phyloP scores from a whole-genome alignment of 2,797 vertebrate genomes.

The Chiloscyllium punctatum region DNA sequence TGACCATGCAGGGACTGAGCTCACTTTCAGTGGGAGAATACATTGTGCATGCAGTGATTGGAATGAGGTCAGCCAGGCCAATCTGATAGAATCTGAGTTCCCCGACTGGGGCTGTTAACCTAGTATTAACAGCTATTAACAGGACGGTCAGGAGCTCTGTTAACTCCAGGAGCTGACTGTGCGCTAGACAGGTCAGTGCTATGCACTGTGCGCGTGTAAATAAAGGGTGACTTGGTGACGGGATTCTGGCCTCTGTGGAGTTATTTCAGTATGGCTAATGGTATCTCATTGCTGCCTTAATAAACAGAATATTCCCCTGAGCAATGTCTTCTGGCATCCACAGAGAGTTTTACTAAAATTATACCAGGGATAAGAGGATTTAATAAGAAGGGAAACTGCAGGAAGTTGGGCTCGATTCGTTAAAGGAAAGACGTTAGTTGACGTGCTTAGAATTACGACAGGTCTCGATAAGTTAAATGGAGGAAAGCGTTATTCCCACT shows the following conservation, averaged over 20 bases:
- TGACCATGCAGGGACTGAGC: not conserved
- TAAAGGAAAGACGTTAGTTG: not conserved
- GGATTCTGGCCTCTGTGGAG: too few relatives aligned
- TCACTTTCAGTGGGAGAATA: not conserved
- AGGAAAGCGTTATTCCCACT: not conserved
- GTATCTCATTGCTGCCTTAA: not conserved
- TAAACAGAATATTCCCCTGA: not conserved
- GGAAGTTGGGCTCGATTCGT: not conserved
- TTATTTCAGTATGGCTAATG: not conserved
- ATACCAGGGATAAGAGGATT: not conserved
- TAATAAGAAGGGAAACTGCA: not conserved
- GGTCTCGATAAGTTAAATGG: not conserved
- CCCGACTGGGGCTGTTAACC: too few relatives aligned
- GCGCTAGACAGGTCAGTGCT: too few relatives aligned
- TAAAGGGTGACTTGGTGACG: too few relatives aligned
- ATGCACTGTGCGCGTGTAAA: too few relatives aligned
- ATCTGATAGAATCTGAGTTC: too few relatives aligned
- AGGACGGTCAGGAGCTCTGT: too few relatives aligned
- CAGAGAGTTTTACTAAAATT: not conserved
- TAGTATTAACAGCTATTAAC: too few relatives aligned
- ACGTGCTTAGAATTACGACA: not conserved
- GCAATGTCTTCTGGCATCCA: not conserved
- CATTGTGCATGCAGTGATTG: not conserved
- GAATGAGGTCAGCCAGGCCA: too few relatives aligned
- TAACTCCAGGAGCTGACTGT: too few relatives aligned